Evolutionary conservation across 2,113 vertebrate species (phyloP).

Genomic region (Dromas ardeola): DNA sequence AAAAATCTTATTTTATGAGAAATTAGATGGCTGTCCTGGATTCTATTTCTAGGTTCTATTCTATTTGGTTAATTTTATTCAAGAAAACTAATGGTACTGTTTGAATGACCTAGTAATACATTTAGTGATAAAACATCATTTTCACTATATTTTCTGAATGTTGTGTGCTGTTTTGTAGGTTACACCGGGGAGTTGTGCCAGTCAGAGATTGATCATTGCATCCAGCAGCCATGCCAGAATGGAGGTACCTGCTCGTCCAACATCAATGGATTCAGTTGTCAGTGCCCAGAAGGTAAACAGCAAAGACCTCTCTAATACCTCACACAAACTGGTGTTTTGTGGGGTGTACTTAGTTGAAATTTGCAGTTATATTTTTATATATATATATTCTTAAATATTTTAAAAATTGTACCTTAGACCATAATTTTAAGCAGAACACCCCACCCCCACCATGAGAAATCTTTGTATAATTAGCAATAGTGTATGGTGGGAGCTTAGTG

Average conservation of each 20-base stretch:
- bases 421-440: background rate
- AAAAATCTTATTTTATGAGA: background rate
- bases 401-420: background rate
- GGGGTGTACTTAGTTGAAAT: background rate
- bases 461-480: background rate
- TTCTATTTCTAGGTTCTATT: background rate
- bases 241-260: slow-evolving; percentile 88
- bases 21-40: background rate
- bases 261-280: slow-evolving; percentile 86
- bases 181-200: slow-evolving; percentile 90
- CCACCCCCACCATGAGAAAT: background rate
- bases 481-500: background rate
- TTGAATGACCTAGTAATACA: background rate
- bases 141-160: background rate
- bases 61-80: background rate
- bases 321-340: background rate
- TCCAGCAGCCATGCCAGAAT: slow-evolving; percentile 88
- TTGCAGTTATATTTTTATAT: background rate
- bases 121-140: background rate
- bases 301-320: background rate
- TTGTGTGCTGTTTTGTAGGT: slow-evolving; percentile 59
- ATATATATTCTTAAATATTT: background rate
- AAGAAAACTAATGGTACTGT: background rate
- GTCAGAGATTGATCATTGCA: slow-evolving; percentile 87
- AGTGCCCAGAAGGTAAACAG: slow-evolving; percentile 88